phyloP scores from a whole-genome alignment of 2,888 invertebrate species.

The Gonocerus acuteangulatus region DNA sequence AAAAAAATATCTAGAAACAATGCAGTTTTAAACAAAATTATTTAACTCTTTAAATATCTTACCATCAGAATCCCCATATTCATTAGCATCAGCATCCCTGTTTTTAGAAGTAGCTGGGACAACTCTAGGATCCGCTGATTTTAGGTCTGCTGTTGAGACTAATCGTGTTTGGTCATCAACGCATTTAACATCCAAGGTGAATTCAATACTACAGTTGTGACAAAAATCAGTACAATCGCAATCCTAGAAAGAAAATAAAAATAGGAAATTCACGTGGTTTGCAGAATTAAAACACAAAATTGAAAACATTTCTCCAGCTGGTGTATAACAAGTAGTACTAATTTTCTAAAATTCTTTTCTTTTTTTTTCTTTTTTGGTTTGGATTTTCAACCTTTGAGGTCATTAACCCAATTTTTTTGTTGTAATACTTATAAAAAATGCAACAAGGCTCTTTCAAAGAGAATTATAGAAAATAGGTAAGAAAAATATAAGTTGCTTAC shows the following conservation, averaged over 20 bases:
- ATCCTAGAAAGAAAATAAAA: constrained; percentile 53
- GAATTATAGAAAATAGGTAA: too few relatives aligned
- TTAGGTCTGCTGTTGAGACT: constrained; percentile 93
- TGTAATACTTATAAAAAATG: too few relatives aligned
- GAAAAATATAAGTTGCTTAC: too few relatives aligned
- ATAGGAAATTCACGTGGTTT: too few relatives aligned
- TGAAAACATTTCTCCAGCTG: not conserved
- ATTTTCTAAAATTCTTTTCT: too few relatives aligned
- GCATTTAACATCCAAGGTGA: constrained; percentile 93
- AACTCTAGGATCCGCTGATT: constrained; percentile 82
- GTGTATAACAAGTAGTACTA: not conserved
- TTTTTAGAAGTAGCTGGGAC: constrained; percentile 88
- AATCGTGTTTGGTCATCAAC: constrained; percentile 87
- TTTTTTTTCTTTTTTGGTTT: too few relatives aligned
- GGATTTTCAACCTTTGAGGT: too few relatives aligned
- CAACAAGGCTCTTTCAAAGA: too few relatives aligned
- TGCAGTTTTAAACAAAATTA: too few relatives aligned
- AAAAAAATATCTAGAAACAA: too few relatives aligned
- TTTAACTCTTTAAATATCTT: too few relatives aligned
- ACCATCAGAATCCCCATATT: constrained; percentile 91
- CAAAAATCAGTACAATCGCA: constrained; percentile 97
- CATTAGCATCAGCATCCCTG: constrained; percentile 83
- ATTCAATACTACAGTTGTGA: constrained; percentile 94
- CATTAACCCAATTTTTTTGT: too few relatives aligned
- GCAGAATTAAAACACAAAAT: not conserved